These are phyloP conservation scores for Halyomorpha halys DNA, from an alignment of 1,140 invertebrate species.

Conservation along the genomic window DNA sequence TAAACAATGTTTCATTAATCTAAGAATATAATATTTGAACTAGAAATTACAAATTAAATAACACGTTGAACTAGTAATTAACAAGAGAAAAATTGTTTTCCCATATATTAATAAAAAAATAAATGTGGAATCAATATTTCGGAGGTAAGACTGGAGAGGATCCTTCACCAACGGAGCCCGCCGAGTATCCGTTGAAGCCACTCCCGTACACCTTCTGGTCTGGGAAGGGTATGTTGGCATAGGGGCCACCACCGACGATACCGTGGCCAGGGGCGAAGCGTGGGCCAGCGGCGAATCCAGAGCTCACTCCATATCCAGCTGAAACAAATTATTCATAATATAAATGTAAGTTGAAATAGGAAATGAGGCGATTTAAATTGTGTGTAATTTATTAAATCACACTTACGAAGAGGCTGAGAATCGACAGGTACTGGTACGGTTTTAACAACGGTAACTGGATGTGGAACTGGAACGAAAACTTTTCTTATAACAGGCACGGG, in stretches of 20 bases:
- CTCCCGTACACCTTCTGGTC: too few relatives aligned
- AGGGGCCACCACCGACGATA: not conserved
- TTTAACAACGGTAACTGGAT: conserved; percentile 46
- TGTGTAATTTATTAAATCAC: not conserved
- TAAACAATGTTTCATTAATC: too few relatives aligned
- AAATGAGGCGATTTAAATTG: not conserved
- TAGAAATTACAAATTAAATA: too few relatives aligned
- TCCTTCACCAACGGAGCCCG: too few relatives aligned
- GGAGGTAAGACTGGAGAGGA: too few relatives aligned
- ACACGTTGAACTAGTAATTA: too few relatives aligned
- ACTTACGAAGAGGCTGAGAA: conserved; percentile 40
- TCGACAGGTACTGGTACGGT: conserved; percentile 23
- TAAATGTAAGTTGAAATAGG: not conserved
- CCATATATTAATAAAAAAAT: too few relatives aligned
- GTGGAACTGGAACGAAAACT: conserved; percentile 50
- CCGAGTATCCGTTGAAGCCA: not conserved
- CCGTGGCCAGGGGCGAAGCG: not conserved
- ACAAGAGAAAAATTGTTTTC: too few relatives aligned
- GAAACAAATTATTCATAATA: not conserved
- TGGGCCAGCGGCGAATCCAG: not conserved
- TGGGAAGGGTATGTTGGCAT: too few relatives aligned
- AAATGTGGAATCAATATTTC: too few relatives aligned
- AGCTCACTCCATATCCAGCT: not conserved
- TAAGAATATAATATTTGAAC: too few relatives aligned
- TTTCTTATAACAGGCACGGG: conserved; percentile 51